Percentiles rank a stretch among this genome's conserved stretches.
Conservation (phyloP, 1,140 invertebrate genomes). For the Diabrotica undecimpunctata region DNA sequence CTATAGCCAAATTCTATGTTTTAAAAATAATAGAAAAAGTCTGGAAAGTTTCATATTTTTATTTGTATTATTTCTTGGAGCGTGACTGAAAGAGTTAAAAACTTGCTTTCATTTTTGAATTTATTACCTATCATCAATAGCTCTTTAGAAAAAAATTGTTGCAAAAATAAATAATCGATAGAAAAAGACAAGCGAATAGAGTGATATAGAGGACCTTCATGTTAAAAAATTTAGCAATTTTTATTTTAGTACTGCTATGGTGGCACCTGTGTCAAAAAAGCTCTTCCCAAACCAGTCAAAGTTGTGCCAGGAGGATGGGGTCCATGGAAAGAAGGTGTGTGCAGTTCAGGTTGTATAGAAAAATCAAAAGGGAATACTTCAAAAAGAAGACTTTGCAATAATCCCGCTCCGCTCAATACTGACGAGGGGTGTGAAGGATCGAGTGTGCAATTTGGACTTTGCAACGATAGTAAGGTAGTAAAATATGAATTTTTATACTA, state of each 20-base stretch:
- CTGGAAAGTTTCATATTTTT: too few species aligned
- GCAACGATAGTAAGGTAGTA: constrained; percentile 59
- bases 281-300: constrained; percentile 41
- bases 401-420: constrained; percentile 52
- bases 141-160: too few species aligned
- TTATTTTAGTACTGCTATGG: constrained; percentile 54
- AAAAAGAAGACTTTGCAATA: constrained; percentile 56
- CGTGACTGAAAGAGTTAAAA: too few species aligned
- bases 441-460: constrained; percentile 59
- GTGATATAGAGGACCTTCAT: too few species aligned
- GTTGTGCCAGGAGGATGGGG: constrained; percentile 58
- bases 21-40: too few species aligned
- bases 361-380: constrained; percentile 56
- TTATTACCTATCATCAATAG: too few species aligned
- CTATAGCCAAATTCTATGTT: too few species aligned
- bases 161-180: too few species aligned
- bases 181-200: too few species aligned
- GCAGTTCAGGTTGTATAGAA: constrained; percentile 65
- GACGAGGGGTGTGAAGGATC: constrained; percentile 59
- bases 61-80: too few species aligned
- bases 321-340: constrained; percentile 57
- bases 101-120: too few species aligned
- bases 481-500: neutral
- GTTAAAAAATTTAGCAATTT: neutral
- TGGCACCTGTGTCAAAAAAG: constrained; percentile 56